Evolutionary conservation across 2,113 vertebrate genomes (phyloP), one percentile per base, ranked within the genome.

Genomic region (western clawed frog (Xenopus tropicalis)): DNA sequence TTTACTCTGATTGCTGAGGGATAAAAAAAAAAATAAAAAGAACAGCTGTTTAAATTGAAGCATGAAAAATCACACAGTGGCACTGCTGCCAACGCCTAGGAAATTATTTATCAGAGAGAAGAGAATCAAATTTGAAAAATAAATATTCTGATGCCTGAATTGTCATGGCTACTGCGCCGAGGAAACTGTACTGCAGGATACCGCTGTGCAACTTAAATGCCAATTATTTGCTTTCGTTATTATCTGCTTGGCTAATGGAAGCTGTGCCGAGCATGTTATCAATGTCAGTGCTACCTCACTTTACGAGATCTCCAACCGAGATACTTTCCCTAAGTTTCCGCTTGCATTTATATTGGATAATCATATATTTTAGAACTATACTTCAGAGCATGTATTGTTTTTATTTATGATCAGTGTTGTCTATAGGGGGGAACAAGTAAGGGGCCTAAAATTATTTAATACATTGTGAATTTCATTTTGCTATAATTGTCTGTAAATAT

Each of bases 1-100:
- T 85, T 88, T 88, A 86, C 83, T 80, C 78, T 83, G 80, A 81
- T 80, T 78, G 79, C 80, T 20, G 19, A 9, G 19, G 19, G 52
- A n/a, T 9, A 48, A 17, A 48, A 48, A 48, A 17, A 13, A 48
- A 17, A 83, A n/a, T n/a, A n/a, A 62, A 82, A 82, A 82, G 80
- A 88, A 85, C 67, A 87, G 76, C 44, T 21, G 80, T 13, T 82
- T 79, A 86, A 88, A 86, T 86, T 82, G 82, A 37, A 82, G 80
- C 42, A 71, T 54, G 80, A 81, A 75, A 58, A 86, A 66, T 82
- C 69, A 78, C 78, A 84, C 81, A 86, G 85, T 75, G 78, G 83
- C 69, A 75, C 78, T 69, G 71, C 65, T 72, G 70, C 69, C 71
- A 78, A 4, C 71, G 65, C 69, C 7, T 62, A 65, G 75, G 61